Base-by-base conservation (phyloP, 2,888 invertebrate genomes). In the Sialis lutaria region DNA sequence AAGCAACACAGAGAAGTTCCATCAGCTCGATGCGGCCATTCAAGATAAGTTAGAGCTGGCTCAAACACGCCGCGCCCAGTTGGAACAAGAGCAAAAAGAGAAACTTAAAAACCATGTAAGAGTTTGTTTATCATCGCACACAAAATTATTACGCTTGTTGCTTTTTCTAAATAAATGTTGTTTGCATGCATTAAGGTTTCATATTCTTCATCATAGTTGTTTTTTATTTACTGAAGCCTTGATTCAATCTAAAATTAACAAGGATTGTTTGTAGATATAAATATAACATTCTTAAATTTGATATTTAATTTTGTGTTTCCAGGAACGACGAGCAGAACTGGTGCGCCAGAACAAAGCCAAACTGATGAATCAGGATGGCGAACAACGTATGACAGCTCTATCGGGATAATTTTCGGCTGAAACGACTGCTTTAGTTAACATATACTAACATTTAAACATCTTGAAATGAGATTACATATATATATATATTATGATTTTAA, bases 301-400 rank as follows among this genome's bases (percentile, higher is more conserved):
- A 22, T 22, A 22, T 22, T 22, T 50, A 37, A 37, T 42, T 53
- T 52, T 54, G 57, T 55, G 55, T 55, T 61, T 62, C 45, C 71
- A 93, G 92, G 91, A 91, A 70, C 83, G 85, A 60, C 88, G 88
- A 62, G 89, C 89, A 45, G 90, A 90, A 67, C 67, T 85, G 58
- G 91, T 92, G 56, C 85, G 91, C 59, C 88, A 86, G 72, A 92
- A 91, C 68, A 91, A 90, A 70, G 81, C 78, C 58, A 77, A 77
- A 52, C 69, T 72, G 51, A 68, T 73, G 48, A 75, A 76, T 57
- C 70, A 68, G 51, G 69, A 69, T 62, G 70, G 74, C 55, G 67
- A 68, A 55, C 66, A 67, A 52, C 22, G 22, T 22, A 69, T 71
- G 57, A 72, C 77, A 58, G 76, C 79, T 58, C 74, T 77, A 57